A percentile compares a stretch with the other conserved stretches of the same genome.
Evolutionary conservation across 2,113 vertebrate species (phyloP).

Genomic region (Aplodontia rufa): DNA sequence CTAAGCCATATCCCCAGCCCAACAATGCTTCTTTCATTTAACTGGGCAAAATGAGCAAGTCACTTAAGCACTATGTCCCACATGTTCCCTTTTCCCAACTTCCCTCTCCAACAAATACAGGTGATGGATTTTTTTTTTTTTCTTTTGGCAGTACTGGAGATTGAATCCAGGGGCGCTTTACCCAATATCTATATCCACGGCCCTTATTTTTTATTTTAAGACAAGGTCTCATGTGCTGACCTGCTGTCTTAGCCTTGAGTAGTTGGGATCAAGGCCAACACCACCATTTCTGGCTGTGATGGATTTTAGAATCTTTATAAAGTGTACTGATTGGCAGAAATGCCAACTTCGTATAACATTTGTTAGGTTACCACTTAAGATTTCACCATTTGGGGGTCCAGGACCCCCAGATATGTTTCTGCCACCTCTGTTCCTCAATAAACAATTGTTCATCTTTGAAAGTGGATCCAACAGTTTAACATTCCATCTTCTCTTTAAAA

Average conservation of each 20-base stretch:
- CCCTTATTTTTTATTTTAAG: too few species aligned
- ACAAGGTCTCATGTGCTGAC: too few species aligned
- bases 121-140: background rate
- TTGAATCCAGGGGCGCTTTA: too few species aligned
- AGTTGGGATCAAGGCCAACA: too few species aligned
- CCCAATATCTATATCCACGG: too few species aligned
- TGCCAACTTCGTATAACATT: background rate
- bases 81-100: background rate
- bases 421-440: background rate
- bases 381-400: background rate
- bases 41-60: background rate
- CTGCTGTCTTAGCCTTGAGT: too few species aligned
- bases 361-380: background rate
- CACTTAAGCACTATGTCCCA: background rate
- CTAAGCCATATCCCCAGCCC: too few species aligned
- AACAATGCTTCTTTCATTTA: slow-evolving; percentile 12
- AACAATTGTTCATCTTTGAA: background rate
- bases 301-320: background rate
- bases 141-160: too few species aligned
- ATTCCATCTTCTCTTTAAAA: background rate
- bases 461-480: background rate
- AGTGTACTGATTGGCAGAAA: background rate
- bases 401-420: background rate
- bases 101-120: background rate
- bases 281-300: too few species aligned